Percentiles rank a stretch among this genome's conserved stretches.
phyloP scores from a whole-genome alignment of 2,888 invertebrate genomes.

The Cheilosia soror region DNA sequence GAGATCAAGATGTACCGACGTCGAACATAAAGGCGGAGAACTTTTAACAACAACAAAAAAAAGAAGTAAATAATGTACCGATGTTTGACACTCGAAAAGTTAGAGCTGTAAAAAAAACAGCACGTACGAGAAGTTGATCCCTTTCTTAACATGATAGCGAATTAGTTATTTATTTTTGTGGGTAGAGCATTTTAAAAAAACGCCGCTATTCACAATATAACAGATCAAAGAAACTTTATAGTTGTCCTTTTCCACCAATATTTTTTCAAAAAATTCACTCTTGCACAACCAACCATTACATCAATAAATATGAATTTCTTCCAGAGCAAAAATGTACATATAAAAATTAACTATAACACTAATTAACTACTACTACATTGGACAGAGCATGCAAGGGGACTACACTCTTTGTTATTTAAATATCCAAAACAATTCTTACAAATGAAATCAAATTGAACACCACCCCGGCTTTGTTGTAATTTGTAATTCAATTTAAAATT shows the following conservation, averaged over 20 bases:
- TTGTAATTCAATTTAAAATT: background rate
- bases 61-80: too few relatives aligned
- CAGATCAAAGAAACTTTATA: background rate
- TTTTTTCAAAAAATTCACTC: slow-evolving; percentile 1
- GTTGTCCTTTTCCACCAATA: slow-evolving; percentile 22
- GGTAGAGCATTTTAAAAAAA: too few relatives aligned
- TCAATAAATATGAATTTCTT: slow-evolving; percentile 35
- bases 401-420: slow-evolving; percentile 44
- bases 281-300: background rate
- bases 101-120: too few relatives aligned
- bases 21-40: too few relatives aligned
- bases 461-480: slow-evolving; percentile 53
- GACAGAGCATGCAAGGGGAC: slow-evolving; percentile 57
- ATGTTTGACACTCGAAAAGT: too few relatives aligned
- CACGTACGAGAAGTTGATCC: too few relatives aligned
- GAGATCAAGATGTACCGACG: too few relatives aligned
- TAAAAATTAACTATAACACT: background rate
- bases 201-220: background rate
- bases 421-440: slow-evolving; percentile 1
- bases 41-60: too few relatives aligned
- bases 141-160: background rate
- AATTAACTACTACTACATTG: slow-evolving; percentile 23
- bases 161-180: background rate
- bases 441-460: slow-evolving; percentile 63
- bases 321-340: background rate